These are phyloP conservation scores for Eulacestoma nigropectus DNA, from an alignment of 2,113 vertebrate genomes.

Conservation along the genomic window DNA sequence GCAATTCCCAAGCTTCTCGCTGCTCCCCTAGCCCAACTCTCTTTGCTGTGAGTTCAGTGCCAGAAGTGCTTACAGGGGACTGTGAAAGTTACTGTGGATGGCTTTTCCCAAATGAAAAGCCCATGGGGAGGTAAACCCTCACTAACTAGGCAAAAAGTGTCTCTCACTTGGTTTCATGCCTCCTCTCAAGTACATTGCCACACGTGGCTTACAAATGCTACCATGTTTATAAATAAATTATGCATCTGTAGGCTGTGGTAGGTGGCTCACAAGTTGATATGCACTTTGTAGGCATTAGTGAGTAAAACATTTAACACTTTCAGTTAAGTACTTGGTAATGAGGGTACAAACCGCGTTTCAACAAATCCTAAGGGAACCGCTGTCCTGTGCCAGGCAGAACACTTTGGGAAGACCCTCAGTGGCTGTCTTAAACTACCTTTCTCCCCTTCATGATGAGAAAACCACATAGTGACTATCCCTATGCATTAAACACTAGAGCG, in stretches of 20 bases:
- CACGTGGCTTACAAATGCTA: accelerated
- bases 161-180: background rate
- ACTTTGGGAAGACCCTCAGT: background rate
- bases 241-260: background rate
- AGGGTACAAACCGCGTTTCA: background rate
- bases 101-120: background rate
- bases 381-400: background rate
- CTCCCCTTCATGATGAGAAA: background rate
- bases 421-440: background rate
- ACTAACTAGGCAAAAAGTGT: background rate
- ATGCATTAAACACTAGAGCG: background rate
- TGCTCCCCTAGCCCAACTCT: background rate
- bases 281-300: background rate
- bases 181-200: background rate
- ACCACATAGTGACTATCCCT: background rate
- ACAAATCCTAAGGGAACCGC: background rate
- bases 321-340: background rate
- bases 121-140: background rate
- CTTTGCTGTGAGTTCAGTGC: background rate
- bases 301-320: background rate
- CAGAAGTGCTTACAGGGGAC: background rate
- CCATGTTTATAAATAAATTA: background rate
- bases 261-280: background rate
- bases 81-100: background rate
- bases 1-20: background rate